Conservation (phyloP, 2,888 invertebrate genomes). For the Icerya purchasi region DNA sequence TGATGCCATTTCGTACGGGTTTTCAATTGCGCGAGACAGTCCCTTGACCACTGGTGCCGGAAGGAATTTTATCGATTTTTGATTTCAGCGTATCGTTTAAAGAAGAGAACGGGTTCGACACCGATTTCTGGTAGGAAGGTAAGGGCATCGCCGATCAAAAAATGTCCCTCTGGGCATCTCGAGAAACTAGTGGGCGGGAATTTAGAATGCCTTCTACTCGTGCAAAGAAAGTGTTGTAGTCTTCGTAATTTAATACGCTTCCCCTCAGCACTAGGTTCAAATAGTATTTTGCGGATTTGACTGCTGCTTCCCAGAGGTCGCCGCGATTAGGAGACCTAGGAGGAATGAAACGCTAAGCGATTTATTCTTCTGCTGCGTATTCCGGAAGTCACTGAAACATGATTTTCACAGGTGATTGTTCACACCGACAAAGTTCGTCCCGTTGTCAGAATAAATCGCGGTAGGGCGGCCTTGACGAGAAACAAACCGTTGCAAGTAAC, state of each 20-base stretch:
- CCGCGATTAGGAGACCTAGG: constrained; percentile 1
- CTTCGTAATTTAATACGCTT: background rate
- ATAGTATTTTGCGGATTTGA: background rate
- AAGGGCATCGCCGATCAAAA: constrained; percentile 19
- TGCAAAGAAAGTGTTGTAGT: no score
- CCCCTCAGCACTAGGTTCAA: background rate
- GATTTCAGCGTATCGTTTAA: no score
- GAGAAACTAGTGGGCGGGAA: no score
- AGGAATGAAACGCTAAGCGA: constrained; percentile 15
- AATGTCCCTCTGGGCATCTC: constrained; percentile 20
- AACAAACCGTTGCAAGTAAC: no score
- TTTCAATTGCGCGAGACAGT: no score
- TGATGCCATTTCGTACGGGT: no score
- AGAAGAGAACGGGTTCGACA: no score
- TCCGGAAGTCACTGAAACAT: background rate
- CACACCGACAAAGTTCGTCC: constrained; percentile 4
- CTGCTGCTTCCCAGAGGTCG: constrained; percentile 4
- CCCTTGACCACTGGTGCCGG: no score
- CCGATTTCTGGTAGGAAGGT: no score
- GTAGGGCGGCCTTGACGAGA: constrained; percentile 17
- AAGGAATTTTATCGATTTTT: no score
- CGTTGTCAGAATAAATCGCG: constrained; percentile 8
- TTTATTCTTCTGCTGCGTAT: constrained; percentile 11
- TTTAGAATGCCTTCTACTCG: no score
- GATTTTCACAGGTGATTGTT: background rate